A percentile compares a stretch with the other conserved stretches of the same genome.
Evolutionary conservation across 2,888 invertebrate species (phyloP).

Genomic region (Tortricodes alternella): DNA sequence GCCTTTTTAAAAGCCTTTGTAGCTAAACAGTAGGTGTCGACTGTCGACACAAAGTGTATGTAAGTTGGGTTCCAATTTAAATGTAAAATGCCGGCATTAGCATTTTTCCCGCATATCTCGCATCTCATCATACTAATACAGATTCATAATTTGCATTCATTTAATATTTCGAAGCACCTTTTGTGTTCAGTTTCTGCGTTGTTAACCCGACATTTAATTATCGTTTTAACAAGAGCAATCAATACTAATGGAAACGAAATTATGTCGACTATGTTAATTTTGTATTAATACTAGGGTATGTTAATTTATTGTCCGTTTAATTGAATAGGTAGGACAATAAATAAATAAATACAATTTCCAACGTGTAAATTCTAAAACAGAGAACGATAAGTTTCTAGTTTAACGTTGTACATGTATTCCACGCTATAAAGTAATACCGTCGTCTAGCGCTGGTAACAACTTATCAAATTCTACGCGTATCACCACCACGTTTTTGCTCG

Average conservation of each 20-base stretch:
- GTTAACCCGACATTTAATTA: conserved; percentile 25
- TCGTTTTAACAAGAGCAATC: background rate
- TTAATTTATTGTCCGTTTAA: background rate
- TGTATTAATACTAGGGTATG: too few species aligned
- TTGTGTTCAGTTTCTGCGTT: conserved; percentile 12
- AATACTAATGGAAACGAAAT: background rate
- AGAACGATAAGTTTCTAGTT: conserved; percentile 1
- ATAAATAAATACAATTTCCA: background rate
- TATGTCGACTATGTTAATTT: conserved; percentile 7
- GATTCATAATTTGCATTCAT: conserved; percentile 19
- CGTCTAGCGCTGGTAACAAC: background rate
- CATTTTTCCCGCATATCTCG: conserved; percentile 10
- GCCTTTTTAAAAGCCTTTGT: conserved; percentile 11
- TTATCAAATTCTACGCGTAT: conserved; percentile 5
- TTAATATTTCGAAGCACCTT: conserved; percentile 21
- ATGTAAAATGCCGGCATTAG: conserved; percentile 1
- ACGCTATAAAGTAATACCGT: background rate
- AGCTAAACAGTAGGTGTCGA: conserved; percentile 12
- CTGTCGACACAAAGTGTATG: background rate
- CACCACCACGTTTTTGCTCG: conserved; percentile 20
- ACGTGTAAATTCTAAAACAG: background rate
- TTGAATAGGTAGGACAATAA: conserved; percentile 6
- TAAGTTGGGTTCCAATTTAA: conserved; percentile 14
- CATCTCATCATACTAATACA: conserved; percentile 6
- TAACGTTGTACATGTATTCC: background rate